Conservation (phyloP, 2,888 invertebrate species). For the Pollenia amentaria region DNA sequence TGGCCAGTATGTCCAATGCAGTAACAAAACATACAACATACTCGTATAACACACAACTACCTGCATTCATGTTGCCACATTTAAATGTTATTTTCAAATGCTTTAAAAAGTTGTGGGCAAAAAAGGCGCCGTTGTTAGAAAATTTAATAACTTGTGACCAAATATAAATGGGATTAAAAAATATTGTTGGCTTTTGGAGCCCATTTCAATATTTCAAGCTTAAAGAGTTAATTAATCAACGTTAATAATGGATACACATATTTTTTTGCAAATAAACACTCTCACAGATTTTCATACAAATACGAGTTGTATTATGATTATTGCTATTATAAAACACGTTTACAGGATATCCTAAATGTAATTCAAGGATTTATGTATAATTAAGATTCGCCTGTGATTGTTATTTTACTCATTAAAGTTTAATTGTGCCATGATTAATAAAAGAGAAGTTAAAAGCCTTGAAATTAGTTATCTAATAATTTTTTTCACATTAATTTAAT, state of each 20-base stretch:
- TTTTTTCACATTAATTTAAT: no score
- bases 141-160: constrained; percentile 35
- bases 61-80: not conserved
- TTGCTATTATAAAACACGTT: no score
- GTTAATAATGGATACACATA: not conserved
- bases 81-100: constrained; percentile 40
- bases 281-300: not conserved
- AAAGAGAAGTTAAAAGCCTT: no score
- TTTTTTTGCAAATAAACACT: not conserved
- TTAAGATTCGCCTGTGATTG: no score
- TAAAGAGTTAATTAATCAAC: constrained; percentile 22
- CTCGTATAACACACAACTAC: not conserved
- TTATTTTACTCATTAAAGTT: no score
- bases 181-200: constrained; percentile 12
- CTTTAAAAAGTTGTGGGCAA: not conserved
- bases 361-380: not conserved
- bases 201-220: constrained; percentile 12
- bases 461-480: no score
- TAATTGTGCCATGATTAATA: no score
- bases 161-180: constrained; percentile 33
- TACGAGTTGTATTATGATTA: no score
- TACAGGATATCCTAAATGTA: not conserved
- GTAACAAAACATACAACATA: not conserved
- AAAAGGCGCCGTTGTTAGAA: constrained; percentile 27
- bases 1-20: not conserved